Base-by-base conservation (phyloP, 2,113 vertebrate genomes). In the Micromys minutus region DNA sequence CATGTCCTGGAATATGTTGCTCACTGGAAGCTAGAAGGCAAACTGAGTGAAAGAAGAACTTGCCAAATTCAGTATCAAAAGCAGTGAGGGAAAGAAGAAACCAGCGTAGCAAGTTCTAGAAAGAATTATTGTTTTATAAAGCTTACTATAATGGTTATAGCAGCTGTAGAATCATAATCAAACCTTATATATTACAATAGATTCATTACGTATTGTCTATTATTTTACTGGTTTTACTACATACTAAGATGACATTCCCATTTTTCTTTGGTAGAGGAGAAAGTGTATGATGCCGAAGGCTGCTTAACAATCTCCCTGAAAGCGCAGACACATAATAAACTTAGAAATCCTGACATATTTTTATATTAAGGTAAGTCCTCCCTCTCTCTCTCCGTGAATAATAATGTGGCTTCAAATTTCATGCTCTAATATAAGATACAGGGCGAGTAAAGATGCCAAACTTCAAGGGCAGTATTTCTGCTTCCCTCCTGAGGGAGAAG, bases 401-500 rank as follows among this genome's bases (percentile, higher is more conserved):
- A 89, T 76, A 94, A 76, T 22, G 16, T 34, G 81, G 1, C 39
- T 88, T 42, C 63, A 87, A 75, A 8, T 84, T 94, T 52, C n/a
- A 75, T 31, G n/a, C 57, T 83, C 24, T 95, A 71, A 71, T 31
- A 36, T 77, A 80, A 75, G 59, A 83, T n/a, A 86, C 34, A 59
- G 47, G 22, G 39, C 76, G 21, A 81, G 42, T 36, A 90, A 91
- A 93, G 50, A 79, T 0, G 12, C 22, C 36, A 74, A 34, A 55
- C 39, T 93, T 92, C 65, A 77, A 89, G 89, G 59, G 75, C 86
- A 94, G 39, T 61, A 69, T 83, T 84, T 76, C 63, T 79, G 52
- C 45, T 90, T 92, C 81, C 45, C 74, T 89, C 72, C 29, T 0
- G 1, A 61, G 87, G 80, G 7, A 87, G 7, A 91, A 26, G 26